Evolutionary conservation across 30 jellyfish, hydroid and myxozoan genomes (phyloP).

Genomic region (Cassiopea xamachana): DNA sequence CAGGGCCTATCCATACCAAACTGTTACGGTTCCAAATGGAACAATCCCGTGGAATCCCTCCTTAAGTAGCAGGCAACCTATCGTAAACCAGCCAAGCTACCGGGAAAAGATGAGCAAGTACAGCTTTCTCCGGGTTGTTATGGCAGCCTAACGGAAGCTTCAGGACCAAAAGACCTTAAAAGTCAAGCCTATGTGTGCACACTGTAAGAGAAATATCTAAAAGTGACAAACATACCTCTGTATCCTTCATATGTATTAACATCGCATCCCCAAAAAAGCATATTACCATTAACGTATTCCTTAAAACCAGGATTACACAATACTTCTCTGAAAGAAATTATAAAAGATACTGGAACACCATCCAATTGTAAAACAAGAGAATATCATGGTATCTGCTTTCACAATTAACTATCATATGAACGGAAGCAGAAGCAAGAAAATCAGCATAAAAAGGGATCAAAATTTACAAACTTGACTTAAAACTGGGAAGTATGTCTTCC

Average conservation of each 20-base stretch:
- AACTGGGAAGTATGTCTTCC: too few species aligned
- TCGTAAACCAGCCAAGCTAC: neutral
- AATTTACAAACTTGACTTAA: too few species aligned
- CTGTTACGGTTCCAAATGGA: too few species aligned
- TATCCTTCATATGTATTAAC: constrained; percentile 83
- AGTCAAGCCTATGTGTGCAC: neutral
- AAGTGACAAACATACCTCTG: constrained; percentile 64
- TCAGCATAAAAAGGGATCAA: too few species aligned
- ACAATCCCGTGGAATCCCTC: too few species aligned
- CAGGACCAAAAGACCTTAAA: too few species aligned
- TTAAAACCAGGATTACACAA: constrained; percentile 77
- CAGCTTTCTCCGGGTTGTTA: neutral
- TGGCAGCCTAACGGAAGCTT: neutral
- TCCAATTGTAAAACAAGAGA: neutral
- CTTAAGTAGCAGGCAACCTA: too few species aligned
- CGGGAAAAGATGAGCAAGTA: neutral
- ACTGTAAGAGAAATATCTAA: neutral
- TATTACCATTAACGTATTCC: constrained; percentile 89
- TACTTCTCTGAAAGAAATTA: constrained; percentile 67
- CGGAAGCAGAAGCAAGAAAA: too few species aligned
- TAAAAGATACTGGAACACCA: neutral
- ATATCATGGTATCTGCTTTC: too few species aligned
- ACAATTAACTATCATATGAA: too few species aligned
- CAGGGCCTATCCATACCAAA: too few species aligned
- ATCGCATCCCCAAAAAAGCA: constrained; percentile 97